phyloP scores from a whole-genome alignment of 30 jellyfish, hydroid and myxozoan species.

The Haliclystus octoradiatus region DNA sequence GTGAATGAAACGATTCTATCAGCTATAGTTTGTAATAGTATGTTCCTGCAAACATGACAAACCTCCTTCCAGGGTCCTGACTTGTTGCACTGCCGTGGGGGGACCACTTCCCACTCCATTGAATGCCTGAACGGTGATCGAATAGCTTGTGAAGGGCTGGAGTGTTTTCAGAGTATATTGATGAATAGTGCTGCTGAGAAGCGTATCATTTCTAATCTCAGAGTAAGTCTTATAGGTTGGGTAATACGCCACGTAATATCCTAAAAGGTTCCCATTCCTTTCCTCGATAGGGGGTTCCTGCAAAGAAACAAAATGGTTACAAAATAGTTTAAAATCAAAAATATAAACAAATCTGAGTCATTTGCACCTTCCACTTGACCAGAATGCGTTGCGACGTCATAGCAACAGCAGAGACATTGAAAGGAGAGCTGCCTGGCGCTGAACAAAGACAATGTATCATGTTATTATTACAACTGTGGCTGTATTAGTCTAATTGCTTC shows the following conservation, averaged over 20 bases:
- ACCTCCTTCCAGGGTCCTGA: constrained; percentile 86
- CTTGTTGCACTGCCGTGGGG: constrained; percentile 16
- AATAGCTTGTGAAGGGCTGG: constrained; percentile 44
- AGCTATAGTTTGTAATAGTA: background rate
- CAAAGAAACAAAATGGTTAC: background rate
- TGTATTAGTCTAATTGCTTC: too few species aligned
- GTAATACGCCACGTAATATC: constrained; percentile 38
- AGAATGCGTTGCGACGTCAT: constrained; percentile 33
- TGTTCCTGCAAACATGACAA: background rate
- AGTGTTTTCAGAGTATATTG: constrained; percentile 32
- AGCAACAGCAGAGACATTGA: constrained; percentile 45
- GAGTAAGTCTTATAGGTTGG: constrained; percentile 3
- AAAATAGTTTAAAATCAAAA: background rate
- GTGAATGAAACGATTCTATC: background rate
- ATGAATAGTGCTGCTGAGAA: constrained; percentile 10
- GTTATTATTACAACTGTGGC: too few species aligned
- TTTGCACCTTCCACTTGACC: constrained; percentile 65
- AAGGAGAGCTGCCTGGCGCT: constrained; percentile 86
- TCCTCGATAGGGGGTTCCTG: constrained; percentile 45
- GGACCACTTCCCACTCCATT: constrained; percentile 90
- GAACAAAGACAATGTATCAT: too few species aligned
- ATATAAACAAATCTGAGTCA: background rate
- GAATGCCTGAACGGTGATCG: constrained; percentile 47
- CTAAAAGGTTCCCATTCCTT: constrained; percentile 52
- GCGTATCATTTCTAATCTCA: background rate